A percentile compares a stretch with the other conserved stretches of the same genome.
phyloP scores from a whole-genome alignment of 1,140 invertebrate species.

The Drosophila pseudoobscura region DNA sequence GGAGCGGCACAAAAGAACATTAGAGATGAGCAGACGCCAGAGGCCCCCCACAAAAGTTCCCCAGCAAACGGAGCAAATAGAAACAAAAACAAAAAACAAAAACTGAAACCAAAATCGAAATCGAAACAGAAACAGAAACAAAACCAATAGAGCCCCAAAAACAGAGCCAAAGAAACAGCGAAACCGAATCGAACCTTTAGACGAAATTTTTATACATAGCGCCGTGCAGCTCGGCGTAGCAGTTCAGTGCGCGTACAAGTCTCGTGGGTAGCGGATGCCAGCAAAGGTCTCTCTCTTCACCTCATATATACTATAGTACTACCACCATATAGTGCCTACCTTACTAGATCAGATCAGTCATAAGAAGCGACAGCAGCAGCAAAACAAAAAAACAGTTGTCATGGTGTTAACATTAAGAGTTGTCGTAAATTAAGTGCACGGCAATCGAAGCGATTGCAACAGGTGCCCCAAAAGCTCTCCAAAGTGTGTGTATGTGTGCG shows the following conservation, averaged over 20 bases:
- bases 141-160: slow-evolving; percentile 13
- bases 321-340: slow-evolving; percentile 10
- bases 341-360: slow-evolving; percentile 45
- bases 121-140: slow-evolving; percentile 32
- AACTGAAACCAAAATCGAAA: slow-evolving; percentile 21
- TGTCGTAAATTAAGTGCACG: slow-evolving; percentile 70
- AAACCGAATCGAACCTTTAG: slow-evolving; percentile 54
- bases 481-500: slow-evolving; percentile 22
- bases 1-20: slow-evolving; percentile 63
- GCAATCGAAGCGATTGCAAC: slow-evolving; percentile 70
- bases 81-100: slow-evolving; percentile 27
- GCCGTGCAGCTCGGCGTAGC: slow-evolving; percentile 59
- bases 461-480: slow-evolving; percentile 54
- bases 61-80: slow-evolving; percentile 21
- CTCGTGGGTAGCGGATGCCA: slow-evolving; percentile 83
- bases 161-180: slow-evolving; percentile 38
- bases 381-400: slow-evolving; percentile 66
- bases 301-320: neutral
- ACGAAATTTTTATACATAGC: slow-evolving; percentile 82
- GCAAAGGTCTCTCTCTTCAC: slow-evolving; percentile 62
- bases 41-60: neutral
- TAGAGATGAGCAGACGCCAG: slow-evolving; percentile 33
- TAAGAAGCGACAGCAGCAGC: slow-evolving; percentile 32
- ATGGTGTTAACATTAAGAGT: slow-evolving; percentile 70
- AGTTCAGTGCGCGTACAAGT: slow-evolving; percentile 83